Evolutionary conservation across 2,113 vertebrate species (phyloP), one percentile per base, ranked within the genome.

Genomic region (Neotoma lepida): DNA sequence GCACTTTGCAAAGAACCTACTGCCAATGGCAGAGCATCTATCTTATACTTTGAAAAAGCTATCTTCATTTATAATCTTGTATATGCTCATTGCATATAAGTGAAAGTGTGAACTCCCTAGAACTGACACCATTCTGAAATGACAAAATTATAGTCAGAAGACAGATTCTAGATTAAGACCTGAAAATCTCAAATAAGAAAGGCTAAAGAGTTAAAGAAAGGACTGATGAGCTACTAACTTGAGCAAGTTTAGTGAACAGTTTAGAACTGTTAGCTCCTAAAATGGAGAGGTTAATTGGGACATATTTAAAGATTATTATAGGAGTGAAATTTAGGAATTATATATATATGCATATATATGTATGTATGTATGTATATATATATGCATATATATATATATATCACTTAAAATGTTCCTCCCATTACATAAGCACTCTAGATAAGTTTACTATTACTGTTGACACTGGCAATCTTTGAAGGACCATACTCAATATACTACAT

Each of bases 11-110:
- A 61, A 84, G 28, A 68, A 2, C 1, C 22, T 86, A 15, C 35
- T 64, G 6, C 56, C 71, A 76, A n/a, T 49, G 28, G 58, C 58
- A 54, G 24, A 64, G 30, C 26, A n/a, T 86, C 12, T 73, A n/a
- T 86, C 12, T 73, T 66, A 90, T 63, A 93, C n/a, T 89, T 71
- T 77, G 41, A 87, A 94, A 95, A 68, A 78, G n/a, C 28, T 66
- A 61, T 71, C 13, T 6, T 89, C 49, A 93, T 41, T 77, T 24
- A 12, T 84, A 35, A 74, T 74, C 63, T 71, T 92, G 9, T 49
- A 74, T n/a, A 17, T 71, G 6, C 7, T 44, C 9, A 61, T 71
- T 71, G 28, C 15, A 81, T 88, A 51, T 71, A 76, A 71, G 44
- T 81, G 18, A 93, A 93, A 73, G 61, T 68, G 12, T 95, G 33